Evolutionary conservation across 2,888 invertebrate species (phyloP).

Genomic region (Chromoteleia sp.): DNA sequence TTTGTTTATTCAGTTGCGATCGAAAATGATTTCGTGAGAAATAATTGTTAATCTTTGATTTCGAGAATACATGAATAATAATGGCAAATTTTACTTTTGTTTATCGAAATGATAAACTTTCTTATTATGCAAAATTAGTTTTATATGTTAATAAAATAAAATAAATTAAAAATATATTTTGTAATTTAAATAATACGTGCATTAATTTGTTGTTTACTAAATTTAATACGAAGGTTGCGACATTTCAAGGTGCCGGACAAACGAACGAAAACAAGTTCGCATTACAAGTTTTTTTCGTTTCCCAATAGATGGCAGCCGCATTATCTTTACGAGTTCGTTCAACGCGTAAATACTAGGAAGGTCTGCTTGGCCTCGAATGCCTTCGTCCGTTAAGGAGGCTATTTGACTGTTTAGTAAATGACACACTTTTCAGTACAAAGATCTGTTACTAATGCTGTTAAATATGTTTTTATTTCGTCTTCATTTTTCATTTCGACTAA

Average conservation of each 20-base stretch:
- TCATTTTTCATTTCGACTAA: background rate
- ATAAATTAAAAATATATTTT: slow-evolving; percentile 2
- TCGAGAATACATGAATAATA: no score
- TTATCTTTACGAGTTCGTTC: slow-evolving; percentile 79
- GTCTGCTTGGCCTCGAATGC: slow-evolving; percentile 69
- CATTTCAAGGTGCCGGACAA: slow-evolving; percentile 55
- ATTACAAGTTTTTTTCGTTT: slow-evolving; percentile 77
- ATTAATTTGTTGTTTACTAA: slow-evolving; percentile 50
- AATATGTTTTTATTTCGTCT: slow-evolving; percentile 1
- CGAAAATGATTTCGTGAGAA: no score
- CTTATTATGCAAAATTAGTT: slow-evolving; percentile 17
- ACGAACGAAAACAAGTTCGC: slow-evolving; percentile 71
- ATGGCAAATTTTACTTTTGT: no score
- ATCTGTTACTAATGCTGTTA: slow-evolving; percentile 21
- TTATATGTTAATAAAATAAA: background rate
- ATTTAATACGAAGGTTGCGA: slow-evolving; percentile 40
- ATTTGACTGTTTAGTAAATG: slow-evolving; percentile 62
- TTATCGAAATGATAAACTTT: slow-evolving; percentile 7
- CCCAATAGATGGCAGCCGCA: slow-evolving; percentile 84
- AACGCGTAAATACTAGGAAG: slow-evolving; percentile 69
- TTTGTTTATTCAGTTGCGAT: no score
- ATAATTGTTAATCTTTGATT: no score
- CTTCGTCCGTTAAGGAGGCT: slow-evolving; percentile 65
- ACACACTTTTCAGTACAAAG: slow-evolving; percentile 64
- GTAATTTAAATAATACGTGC: slow-evolving; percentile 22